Evolutionary conservation across 2,888 invertebrate genomes (phyloP).

Genomic region (Spisula subtruncata): DNA sequence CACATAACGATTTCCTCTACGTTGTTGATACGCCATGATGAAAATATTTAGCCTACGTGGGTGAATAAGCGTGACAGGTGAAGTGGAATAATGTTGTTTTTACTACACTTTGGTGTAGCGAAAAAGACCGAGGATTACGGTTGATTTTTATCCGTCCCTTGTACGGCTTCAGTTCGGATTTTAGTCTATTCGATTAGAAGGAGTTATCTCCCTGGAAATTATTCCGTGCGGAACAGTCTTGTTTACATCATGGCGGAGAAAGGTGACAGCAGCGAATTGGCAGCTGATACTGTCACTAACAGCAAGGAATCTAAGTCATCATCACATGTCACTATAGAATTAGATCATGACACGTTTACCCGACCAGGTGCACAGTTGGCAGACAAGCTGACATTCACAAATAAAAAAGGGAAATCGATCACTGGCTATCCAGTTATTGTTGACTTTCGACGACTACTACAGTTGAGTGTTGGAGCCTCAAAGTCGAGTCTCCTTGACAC

Average conservation of each 20-base stretch:
- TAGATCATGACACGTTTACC: constrained; percentile 73
- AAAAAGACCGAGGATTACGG: too few species aligned
- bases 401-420: constrained; percentile 76
- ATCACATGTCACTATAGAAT: constrained; percentile 32
- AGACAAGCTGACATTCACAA: constrained; percentile 78
- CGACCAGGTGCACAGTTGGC: constrained; percentile 81
- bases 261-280: constrained; percentile 35
- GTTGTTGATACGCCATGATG: constrained; percentile 32
- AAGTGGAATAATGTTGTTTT: too few species aligned
- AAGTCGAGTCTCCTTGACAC: constrained; percentile 62
- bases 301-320: constrained; percentile 15
- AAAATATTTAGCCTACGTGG: too few species aligned
- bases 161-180: background rate
- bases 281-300: background rate
- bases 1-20: constrained; percentile 27
- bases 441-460: constrained; percentile 81
- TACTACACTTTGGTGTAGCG: too few species aligned
- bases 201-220: constrained; percentile 52
- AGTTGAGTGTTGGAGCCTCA: constrained; percentile 70
- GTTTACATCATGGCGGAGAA: constrained; percentile 83
- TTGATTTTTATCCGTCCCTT: too few species aligned
- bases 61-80: too few species aligned
- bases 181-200: background rate
- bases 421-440: constrained; percentile 82
- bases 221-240: constrained; percentile 81